Evolutionary conservation across 2,888 invertebrate species (phyloP).

Genomic region (Pterostichus niger): DNA sequence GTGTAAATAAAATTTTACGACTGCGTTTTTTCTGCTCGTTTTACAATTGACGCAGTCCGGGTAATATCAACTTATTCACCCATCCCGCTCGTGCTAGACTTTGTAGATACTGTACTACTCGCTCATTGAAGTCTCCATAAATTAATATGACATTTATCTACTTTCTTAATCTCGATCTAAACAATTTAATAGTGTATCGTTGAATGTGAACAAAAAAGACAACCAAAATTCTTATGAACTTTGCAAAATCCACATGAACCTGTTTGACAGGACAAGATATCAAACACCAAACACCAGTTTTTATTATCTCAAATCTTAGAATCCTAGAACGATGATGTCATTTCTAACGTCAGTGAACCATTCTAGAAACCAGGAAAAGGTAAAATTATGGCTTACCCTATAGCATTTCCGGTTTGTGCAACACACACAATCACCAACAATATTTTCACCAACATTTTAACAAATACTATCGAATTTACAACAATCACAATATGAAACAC

Average conservation of each 20-base stretch:
- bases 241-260: neutral
- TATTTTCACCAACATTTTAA: slow-evolving; percentile 37
- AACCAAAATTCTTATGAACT: neutral
- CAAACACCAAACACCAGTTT: neutral
- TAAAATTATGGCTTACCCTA: slow-evolving; percentile 44
- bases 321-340: slow-evolving; percentile 46
- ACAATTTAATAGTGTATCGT: neutral
- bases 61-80: no score
- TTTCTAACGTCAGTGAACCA: slow-evolving; percentile 39
- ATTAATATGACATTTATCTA: neutral
- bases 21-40: no score
- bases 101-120: neutral
- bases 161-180: neutral
- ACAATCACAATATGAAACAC: neutral
- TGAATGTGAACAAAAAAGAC: slow-evolving; percentile 3
- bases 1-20: no score
- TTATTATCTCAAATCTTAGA: slow-evolving; percentile 13
- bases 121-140: slow-evolving; percentile 8
- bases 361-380: neutral
- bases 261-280: slow-evolving; percentile 1
- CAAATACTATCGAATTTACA: slow-evolving; percentile 2
- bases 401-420: slow-evolving; percentile 43
- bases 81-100: no score
- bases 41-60: no score
- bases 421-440: slow-evolving; percentile 48